Percentiles rank a stretch among this genome's conserved stretches.
These are phyloP conservation scores for Temnothorax unifasciatus DNA, from an alignment of 2,888 invertebrate genomes.

Conservation along the genomic window DNA sequence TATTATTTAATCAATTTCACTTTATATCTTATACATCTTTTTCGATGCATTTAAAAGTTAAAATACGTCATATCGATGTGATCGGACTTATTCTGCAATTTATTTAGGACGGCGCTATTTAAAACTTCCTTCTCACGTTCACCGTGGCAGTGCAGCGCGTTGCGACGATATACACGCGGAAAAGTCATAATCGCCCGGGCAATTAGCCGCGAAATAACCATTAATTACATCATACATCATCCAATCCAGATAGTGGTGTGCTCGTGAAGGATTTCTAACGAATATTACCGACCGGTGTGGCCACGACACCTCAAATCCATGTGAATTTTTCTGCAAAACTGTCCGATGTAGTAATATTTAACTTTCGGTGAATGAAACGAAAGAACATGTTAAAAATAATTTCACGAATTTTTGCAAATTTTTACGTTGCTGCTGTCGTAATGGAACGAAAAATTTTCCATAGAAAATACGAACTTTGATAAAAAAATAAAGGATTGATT, in stretches of 20 bases:
- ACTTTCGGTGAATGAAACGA: not conserved
- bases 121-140: slow-evolving; percentile 31
- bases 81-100: not conserved
- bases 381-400: slow-evolving; percentile 6
- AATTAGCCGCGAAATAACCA: slow-evolving; percentile 52
- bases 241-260: slow-evolving; percentile 36
- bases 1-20: not conserved
- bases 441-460: not conserved
- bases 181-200: slow-evolving; percentile 53
- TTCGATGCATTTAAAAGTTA: not conserved
- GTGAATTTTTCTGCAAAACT: slow-evolving; percentile 21
- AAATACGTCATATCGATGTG: slow-evolving; percentile 3
- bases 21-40: not conserved
- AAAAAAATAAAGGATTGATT: not conserved
- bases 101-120: slow-evolving; percentile 29
- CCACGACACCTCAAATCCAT: not conserved
- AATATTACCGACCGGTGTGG: slow-evolving; percentile 22
- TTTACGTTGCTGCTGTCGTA: not conserved
- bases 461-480: not conserved
- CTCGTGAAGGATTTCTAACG: slow-evolving; percentile 40
- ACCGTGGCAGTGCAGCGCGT: not conserved
- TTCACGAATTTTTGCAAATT: not conserved
- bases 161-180: slow-evolving; percentile 25
- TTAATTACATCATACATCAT: slow-evolving; percentile 52
- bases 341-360: not conserved